These are phyloP conservation scores for Gerris lacustris DNA, from an alignment of 2,888 invertebrate genomes.

Conservation along the genomic window DNA sequence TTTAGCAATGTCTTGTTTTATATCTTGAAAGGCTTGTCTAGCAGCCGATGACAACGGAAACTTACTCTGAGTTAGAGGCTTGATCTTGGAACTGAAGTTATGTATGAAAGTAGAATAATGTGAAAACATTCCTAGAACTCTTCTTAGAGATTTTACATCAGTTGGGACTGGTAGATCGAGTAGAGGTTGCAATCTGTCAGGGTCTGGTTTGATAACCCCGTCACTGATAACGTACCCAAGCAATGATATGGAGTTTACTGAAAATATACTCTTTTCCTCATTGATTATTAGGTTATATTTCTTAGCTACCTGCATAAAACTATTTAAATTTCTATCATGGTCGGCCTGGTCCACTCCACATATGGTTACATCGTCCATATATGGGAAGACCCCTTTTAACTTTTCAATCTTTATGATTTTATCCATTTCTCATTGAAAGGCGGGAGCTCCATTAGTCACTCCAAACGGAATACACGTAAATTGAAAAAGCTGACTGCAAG, in stretches of 20 bases:
- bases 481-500: constrained; percentile 3
- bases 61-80: too few species aligned
- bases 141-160: too few species aligned
- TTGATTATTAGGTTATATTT: constrained; percentile 19
- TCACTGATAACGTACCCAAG: constrained; percentile 9
- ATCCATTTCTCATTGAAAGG: constrained; percentile 2
- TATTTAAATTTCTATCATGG: constrained; percentile 19
- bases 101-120: too few species aligned
- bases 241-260: constrained; percentile 3
- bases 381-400: constrained; percentile 17
- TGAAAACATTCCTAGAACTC: too few species aligned
- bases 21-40: too few species aligned
- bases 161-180: too few species aligned
- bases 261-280: constrained; percentile 15
- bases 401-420: constrained; percentile 16
- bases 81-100: too few species aligned
- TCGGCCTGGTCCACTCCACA: constrained; percentile 19
- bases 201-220: too few species aligned
- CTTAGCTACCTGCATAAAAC: constrained; percentile 6
- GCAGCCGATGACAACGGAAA: too few species aligned
- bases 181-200: too few species aligned
- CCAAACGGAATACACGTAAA: constrained; percentile 9
- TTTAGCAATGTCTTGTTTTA: too few species aligned
- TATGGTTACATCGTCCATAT: constrained; percentile 21
- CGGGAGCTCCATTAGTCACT: constrained; percentile 10